Conservation (phyloP, 2,113 vertebrate species). For the rabbit (Oryctolagus cuniculus) region mOryCun1.1 NC_091442.1:13739501-13740000, state of each 20-base stretch:
- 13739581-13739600: background rate
- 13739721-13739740: background rate
- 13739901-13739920: background rate
- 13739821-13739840: background rate
- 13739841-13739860: background rate
- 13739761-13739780: background rate
- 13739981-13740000: background rate
- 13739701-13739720: background rate
- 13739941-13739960: background rate
- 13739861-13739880: background rate
- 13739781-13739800: fast-evolving
- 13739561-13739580: background rate
- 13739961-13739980: background rate
- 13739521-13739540: background rate
- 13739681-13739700: background rate
- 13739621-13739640: background rate
- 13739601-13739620: background rate
- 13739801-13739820: background rate
- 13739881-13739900: background rate
- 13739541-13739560: background rate
- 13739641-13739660: background rate
- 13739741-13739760: background rate
- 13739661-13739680: background rate
- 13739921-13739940: background rate
- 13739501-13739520: background rate